Base-by-base conservation (phyloP, 2,113 vertebrate species). In the Rafetus swinhoei region DNA sequence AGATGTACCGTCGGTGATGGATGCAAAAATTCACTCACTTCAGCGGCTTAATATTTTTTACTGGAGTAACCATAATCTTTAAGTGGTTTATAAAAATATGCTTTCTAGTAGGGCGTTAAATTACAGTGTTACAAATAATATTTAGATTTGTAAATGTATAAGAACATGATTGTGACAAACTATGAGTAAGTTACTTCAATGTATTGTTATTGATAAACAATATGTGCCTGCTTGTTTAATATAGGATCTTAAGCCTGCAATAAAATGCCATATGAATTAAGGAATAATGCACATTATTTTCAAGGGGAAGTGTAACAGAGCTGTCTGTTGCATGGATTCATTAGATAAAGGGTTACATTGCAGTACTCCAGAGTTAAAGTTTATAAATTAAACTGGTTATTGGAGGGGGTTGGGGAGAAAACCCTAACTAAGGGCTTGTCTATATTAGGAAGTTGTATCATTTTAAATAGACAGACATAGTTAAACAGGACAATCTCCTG, bases 201-300 rank as follows among this genome's bases (percentile, higher is more conserved):
- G 74, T 93, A 87, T 0, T 1, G 74, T 52, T 1, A 1, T 52
- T 0, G 0, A 60, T 35, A 6, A 80, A 25, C 72, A 84, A 22
- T 0, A 0, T 16, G 12, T 39, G 19, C 5, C 21, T 45, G 6
- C 45, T 45, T 89, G 89, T 84, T 81, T 53, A 74, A 2, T 0
- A 81, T 85, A 82, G 25, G 18, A 50, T 39, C 89, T 85, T 92
- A 79, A 85, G 16, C 59, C 87, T 84, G 15, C 74, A 87, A 80
- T 69, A 65, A 86, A 91, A 22, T 84, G 82, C 62, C 35, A 74
- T 74, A 45, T 45, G 45, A 45, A 45, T 45, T 45, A 45, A 45
- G 45, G 45, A 82, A 76, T 39, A 39, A 11, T 53, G 29, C 21
- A 79, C 87, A 62, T 7, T 69, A 89, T 80, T 96, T 95, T 84